These are phyloP conservation scores for Cygnus olor DNA, from an alignment of 2,797 vertebrate species.

Conservation along the genomic window DNA sequence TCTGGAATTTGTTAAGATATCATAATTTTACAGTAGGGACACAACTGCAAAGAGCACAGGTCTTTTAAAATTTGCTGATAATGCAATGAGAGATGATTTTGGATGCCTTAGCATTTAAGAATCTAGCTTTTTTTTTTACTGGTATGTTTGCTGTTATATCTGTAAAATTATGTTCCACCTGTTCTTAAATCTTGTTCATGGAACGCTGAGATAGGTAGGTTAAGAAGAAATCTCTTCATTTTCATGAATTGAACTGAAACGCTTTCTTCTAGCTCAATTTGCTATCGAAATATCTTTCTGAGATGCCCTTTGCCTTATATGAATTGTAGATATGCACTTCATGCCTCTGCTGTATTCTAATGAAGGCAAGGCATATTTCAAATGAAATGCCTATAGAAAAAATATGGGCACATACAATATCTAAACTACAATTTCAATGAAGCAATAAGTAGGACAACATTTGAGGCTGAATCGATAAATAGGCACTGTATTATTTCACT, in stretches of 20 bases:
- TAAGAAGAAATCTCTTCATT: constrained; percentile 37
- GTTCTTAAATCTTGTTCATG: background rate
- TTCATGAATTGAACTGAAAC: constrained; percentile 33
- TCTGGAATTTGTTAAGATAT: background rate
- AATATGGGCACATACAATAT: background rate
- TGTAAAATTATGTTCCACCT: background rate
- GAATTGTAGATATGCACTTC: constrained; percentile 37
- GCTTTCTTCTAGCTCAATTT: constrained; percentile 37
- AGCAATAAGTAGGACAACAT: background rate
- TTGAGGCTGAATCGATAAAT: background rate
- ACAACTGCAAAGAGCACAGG: background rate
- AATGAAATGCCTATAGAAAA: background rate
- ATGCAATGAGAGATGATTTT: background rate
- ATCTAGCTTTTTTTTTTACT: background rate
- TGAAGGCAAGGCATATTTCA: background rate
- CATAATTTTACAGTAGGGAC: background rate
- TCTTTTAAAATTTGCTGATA: background rate
- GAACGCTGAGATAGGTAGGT: constrained; percentile 6
- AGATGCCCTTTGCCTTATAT: constrained; percentile 44
- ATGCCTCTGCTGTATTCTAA: constrained; percentile 21
- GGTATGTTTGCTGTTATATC: background rate
- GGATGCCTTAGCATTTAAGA: background rate
- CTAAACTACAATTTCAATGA: background rate
- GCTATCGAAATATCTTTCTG: constrained; percentile 15
- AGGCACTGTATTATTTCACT: background rate